Evolutionary conservation across 1,140 invertebrate genomes (phyloP), one percentile per base, ranked within the genome.

Genomic region (Drosophila jambulina): DNA sequence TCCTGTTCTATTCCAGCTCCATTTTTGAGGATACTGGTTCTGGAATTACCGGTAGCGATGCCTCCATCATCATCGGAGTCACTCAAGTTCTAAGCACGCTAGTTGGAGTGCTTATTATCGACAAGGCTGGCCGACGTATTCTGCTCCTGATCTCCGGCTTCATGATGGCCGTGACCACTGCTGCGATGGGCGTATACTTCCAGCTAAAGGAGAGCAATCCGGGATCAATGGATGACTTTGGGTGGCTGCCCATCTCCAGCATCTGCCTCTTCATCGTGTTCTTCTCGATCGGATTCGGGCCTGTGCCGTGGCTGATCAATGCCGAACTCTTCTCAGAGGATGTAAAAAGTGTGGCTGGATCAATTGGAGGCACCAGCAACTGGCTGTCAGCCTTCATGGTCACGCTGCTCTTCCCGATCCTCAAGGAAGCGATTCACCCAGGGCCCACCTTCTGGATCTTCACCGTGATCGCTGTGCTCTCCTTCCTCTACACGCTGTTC

Each of bases 311-410:
- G 94, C 93, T 97, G 76, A 94, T 97, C 70, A 94, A 96, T 71
- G 95, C 95, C 2, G 96, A 97, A 93, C 91, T 97, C 75, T 96
- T 96, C 93, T 94, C 96, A 59, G 93, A 96, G 78, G 95, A 96
- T 56, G 94, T 97, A 17, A 96, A 97, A 63, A 96, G 96, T 75
- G 94, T 97, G 36, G 96, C 96, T 29, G 93, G 94, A 80, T 95
- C 96, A 0, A 94, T 97, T 80, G 96, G 96, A 5, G 96, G 96
- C 43, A 94, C 95, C 13, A 95, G 96, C 75, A 98, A 97, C 82
- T 96, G 97, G 95, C 80, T 96, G 4, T 95, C 95, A 61, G 97
- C 96, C 54, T 98, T 98, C 92, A 74, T 97, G 12, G 95, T 98
- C 2, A 98, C 98, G 19, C 96, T 96, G 67, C 93, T 94, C 0